Evolutionary conservation across 35 echinoderm and acorn worm species (phyloP).

Genomic region (Apostichopus parvimensis): DNA sequence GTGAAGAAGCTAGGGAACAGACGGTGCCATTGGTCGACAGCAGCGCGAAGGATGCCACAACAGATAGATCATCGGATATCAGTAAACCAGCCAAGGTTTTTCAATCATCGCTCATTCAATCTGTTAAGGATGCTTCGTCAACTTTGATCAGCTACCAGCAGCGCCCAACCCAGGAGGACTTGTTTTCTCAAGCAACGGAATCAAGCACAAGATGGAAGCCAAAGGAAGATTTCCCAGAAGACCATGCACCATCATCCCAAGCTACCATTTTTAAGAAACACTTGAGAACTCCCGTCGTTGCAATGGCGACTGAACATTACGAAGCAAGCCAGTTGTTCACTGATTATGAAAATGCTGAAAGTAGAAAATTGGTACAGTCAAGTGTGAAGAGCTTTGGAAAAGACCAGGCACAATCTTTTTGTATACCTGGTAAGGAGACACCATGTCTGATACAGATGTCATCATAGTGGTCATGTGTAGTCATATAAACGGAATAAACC

Average conservation of each 20-base stretch:
- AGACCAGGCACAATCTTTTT: background rate
- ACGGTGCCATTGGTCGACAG: background rate
- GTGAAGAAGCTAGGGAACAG: background rate
- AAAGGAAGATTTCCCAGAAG: background rate
- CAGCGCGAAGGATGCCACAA: background rate
- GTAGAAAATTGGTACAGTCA: background rate
- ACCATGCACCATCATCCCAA: background rate
- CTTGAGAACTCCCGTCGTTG: background rate
- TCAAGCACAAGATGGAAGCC: background rate
- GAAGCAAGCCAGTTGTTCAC: background rate
- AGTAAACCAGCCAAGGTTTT: background rate
- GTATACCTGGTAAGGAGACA: background rate
- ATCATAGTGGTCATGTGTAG: too few species aligned
- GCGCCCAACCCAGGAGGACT: background rate
- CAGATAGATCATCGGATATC: background rate
- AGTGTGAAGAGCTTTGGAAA: background rate
- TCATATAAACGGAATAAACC: too few species aligned
- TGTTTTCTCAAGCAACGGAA: background rate
- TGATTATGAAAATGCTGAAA: background rate
- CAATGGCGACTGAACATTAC: conserved; percentile 28
- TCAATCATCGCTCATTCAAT: background rate
- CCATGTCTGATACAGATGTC: too few species aligned
- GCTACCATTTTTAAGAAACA: background rate
- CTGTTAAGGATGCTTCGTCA: background rate
- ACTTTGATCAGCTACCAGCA: background rate